A percentile compares a stretch with the other conserved stretches of the same genome.
Conservation (phyloP, 2,113 vertebrate species). For the Nansenia antarctica region DNA sequence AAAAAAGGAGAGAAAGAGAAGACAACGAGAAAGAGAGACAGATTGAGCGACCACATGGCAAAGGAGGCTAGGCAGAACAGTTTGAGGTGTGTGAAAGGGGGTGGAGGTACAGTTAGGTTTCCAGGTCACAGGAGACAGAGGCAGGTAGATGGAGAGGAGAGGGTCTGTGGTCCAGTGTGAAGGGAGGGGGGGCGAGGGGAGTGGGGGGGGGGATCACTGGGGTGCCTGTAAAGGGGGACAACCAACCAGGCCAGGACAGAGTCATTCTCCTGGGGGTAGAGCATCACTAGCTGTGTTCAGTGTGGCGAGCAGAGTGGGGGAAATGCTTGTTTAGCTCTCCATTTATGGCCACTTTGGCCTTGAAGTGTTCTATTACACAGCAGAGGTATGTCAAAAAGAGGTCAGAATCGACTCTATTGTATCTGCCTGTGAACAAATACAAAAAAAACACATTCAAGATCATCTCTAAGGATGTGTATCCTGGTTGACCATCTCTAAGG, state of each 20-base stretch:
- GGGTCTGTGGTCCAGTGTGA: constrained; percentile 53
- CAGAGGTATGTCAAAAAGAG: constrained; percentile 11
- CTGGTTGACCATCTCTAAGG: background rate
- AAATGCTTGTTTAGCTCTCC: constrained; percentile 23
- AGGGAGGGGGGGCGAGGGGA: constrained; percentile 52
- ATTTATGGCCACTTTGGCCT: constrained; percentile 35
- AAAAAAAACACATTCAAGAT: constrained; percentile 2
- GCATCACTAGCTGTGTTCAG: constrained; percentile 50
- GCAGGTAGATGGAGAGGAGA: constrained; percentile 45
- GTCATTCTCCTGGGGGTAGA: constrained; percentile 40
- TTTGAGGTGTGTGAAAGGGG: constrained; percentile 46
- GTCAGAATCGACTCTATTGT: background rate
- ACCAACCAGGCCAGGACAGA: constrained; percentile 18
- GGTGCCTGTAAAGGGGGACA: constrained; percentile 54
- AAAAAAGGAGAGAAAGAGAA: constrained; percentile 54
- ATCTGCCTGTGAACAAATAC: constrained; percentile 34
- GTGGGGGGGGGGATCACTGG: constrained; percentile 50
- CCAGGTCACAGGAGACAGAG: constrained; percentile 37
- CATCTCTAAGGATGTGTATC: constrained; percentile 12
- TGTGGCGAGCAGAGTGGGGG: constrained; percentile 32
- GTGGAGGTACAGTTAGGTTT: constrained; percentile 20
- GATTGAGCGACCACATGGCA: constrained; percentile 49
- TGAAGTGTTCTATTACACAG: constrained; percentile 22
- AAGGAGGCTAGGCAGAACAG: constrained; percentile 48
- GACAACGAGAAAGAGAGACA: background rate